Evolutionary conservation across 2,888 invertebrate genomes (phyloP).

Genomic region (Hermaeophaga mercurialis): DNA sequence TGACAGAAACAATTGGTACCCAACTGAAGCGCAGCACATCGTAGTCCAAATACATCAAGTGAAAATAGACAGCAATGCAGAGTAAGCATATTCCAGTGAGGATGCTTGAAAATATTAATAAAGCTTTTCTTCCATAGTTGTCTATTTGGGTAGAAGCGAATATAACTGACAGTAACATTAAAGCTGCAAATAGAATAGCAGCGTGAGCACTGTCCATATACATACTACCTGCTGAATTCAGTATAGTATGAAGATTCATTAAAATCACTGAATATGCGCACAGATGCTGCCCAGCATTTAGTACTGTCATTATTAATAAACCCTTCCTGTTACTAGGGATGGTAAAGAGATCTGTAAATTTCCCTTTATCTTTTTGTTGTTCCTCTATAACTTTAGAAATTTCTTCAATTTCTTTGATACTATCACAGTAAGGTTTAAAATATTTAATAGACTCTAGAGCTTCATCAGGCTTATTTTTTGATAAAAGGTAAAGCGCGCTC

Average conservation of each 20-base stretch:
- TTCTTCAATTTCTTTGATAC: conserved; percentile 50
- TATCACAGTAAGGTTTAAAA: conserved; percentile 44
- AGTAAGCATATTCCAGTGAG: conserved; percentile 51
- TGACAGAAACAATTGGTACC: conserved; percentile 54
- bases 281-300: conserved; percentile 55
- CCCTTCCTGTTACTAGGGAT: conserved; percentile 53
- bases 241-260: conserved; percentile 55
- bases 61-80: conserved; percentile 52
- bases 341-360: conserved; percentile 50
- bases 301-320: conserved; percentile 52
- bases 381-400: conserved; percentile 49
- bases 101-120: conserved; percentile 50
- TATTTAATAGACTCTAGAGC: conserved; percentile 48
- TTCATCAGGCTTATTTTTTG: conserved; percentile 47
- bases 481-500: conserved; percentile 52
- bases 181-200: conserved; percentile 52
- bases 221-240: conserved; percentile 51
- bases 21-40: conserved; percentile 49
- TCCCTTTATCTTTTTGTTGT: conserved; percentile 50
- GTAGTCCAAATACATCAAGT: conserved; percentile 46
- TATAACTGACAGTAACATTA: conserved; percentile 52
- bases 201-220: conserved; percentile 47
- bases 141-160: conserved; percentile 52
- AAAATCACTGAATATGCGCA: conserved; percentile 55
- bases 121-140: conserved; percentile 51